Evolutionary conservation across 2,797 vertebrate species (phyloP).

Genomic region (Mormyrus proboscirostris): DNA sequence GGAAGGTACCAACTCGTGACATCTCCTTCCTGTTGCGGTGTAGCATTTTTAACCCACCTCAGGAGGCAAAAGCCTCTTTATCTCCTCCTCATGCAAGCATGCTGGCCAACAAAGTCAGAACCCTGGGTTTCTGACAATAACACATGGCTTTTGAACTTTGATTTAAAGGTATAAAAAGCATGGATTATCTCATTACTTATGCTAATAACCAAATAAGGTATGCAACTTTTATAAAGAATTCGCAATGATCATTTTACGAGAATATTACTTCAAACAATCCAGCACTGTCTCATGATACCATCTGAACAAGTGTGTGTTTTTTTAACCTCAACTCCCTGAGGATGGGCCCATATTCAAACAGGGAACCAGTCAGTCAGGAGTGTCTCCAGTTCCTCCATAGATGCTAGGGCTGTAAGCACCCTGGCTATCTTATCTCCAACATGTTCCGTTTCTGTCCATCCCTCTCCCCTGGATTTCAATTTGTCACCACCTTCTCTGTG

Average conservation of each 20-base stretch:
- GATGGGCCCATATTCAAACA: background rate
- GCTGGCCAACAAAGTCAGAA: background rate
- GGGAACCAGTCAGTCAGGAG: background rate
- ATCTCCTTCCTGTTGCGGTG: conserved; percentile 52
- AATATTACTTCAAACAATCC: background rate
- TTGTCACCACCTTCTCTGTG: background rate
- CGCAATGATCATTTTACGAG: background rate
- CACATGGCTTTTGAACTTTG: background rate
- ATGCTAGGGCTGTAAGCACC: background rate
- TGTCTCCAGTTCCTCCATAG: background rate
- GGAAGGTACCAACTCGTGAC: conserved; percentile 58
- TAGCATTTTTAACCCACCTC: conserved; percentile 44
- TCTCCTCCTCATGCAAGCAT: conserved; percentile 40
- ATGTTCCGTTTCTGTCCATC: background rate
- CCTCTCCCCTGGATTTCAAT: background rate
- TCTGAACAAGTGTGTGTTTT: background rate
- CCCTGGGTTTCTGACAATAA: background rate
- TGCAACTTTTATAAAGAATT: background rate
- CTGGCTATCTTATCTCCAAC: background rate
- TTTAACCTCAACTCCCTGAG: background rate
- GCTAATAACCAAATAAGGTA: background rate
- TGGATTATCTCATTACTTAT: background rate
- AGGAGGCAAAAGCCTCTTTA: conserved; percentile 51
- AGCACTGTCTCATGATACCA: background rate
- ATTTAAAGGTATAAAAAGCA: background rate